phyloP scores from a whole-genome alignment of 2,888 invertebrate genomes.

The Drosophila fulvimacula region DNA sequence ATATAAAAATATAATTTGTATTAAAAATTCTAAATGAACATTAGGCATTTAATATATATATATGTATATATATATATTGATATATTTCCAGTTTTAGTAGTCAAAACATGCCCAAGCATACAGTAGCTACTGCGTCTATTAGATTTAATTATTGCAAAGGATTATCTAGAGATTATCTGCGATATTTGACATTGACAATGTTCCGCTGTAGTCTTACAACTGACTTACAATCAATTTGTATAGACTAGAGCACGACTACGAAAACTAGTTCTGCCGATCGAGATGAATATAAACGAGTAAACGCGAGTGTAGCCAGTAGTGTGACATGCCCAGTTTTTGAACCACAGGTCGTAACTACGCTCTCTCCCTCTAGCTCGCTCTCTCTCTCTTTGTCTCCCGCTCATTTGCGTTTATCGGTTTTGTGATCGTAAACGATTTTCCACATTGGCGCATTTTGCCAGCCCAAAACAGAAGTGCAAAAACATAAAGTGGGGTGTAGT shows the following conservation, averaged over 20 bases:
- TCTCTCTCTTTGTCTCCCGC: not conserved
- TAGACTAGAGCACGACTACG: not conserved
- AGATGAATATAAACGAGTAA: not conserved
- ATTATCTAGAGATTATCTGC: constrained; percentile 4
- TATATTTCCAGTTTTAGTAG: no score
- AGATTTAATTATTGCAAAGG: constrained; percentile 1
- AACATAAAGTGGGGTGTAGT: not conserved
- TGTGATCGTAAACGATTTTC: constrained; percentile 65
- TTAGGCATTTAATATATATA: no score
- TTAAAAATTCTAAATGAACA: no score
- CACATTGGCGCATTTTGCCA: constrained; percentile 62
- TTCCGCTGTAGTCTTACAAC: not conserved
- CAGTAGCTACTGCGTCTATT: not conserved
- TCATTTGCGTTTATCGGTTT: constrained; percentile 34
- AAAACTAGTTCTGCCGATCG: not conserved
- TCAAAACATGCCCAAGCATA: not conserved
- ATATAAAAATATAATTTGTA: no score
- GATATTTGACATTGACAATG: constrained; percentile 21
- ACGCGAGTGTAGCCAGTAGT: not conserved
- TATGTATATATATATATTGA: no score
- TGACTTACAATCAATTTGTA: constrained; percentile 4
- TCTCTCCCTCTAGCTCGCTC: not conserved
- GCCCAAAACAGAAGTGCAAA: constrained; percentile 17
- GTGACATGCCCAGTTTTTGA: constrained; percentile 7
- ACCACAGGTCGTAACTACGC: not conserved